A percentile compares a stretch with the other conserved stretches of the same genome.
Evolutionary conservation across 2,113 vertebrate species (phyloP).

Genomic region (Mesitornis unicolor): DNA sequence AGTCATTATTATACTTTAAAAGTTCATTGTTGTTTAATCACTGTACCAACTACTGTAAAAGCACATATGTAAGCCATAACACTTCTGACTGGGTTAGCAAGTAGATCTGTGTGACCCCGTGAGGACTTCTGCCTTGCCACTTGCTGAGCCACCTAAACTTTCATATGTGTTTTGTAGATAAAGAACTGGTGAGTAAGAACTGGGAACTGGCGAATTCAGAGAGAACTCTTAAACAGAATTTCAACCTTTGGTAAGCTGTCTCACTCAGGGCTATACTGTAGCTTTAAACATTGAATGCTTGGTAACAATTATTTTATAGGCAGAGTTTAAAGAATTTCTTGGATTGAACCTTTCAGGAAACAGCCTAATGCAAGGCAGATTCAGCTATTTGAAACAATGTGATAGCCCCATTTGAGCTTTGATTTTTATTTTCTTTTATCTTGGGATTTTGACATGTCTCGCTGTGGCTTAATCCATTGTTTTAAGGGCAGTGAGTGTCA

Average conservation of each 20-base stretch:
- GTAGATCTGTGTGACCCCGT: not conserved
- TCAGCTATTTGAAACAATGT: not conserved
- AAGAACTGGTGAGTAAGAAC: accelerated
- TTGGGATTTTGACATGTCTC: not conserved
- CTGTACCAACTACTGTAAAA: not conserved
- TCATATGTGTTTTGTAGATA: not conserved
- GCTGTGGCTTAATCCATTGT: not conserved
- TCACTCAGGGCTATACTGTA: not conserved
- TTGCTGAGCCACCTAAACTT: not conserved
- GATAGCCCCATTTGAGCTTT: not conserved
- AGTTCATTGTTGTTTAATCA: not conserved
- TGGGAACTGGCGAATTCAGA: not conserved
- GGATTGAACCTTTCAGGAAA: not conserved
- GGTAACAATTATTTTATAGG: not conserved
- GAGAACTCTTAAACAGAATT: not conserved
- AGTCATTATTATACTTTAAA: not conserved
- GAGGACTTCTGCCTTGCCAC: not conserved
- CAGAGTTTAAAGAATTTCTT: not conserved
- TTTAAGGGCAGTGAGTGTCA: not conserved
- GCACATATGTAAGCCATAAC: not conserved
- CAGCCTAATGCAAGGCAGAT: not conserved
- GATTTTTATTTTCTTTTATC: not conserved
- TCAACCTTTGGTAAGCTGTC: not conserved
- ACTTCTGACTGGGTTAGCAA: not conserved
- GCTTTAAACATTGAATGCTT: not conserved